These are phyloP conservation scores for Caranx ignobilis DNA, from an alignment of 2,113 vertebrate genomes.

Conservation along the genomic window DNA sequence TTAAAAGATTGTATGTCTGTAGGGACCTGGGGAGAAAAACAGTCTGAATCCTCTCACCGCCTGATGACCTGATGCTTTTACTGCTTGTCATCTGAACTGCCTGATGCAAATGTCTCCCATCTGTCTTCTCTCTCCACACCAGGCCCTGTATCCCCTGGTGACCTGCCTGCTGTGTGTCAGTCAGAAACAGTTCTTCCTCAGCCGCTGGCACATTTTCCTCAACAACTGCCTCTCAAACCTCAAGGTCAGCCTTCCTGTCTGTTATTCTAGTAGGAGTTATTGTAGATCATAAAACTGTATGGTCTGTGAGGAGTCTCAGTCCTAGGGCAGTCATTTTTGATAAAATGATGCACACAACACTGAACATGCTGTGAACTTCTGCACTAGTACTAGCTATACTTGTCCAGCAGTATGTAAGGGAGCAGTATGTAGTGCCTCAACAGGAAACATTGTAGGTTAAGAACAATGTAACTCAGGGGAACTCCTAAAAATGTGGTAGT, in stretches of 20 bases:
- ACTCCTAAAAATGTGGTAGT: background rate
- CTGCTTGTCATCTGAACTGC: background rate
- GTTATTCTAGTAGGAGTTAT: background rate
- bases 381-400: background rate
- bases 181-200: conserved; percentile 98
- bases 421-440: conserved; percentile 19
- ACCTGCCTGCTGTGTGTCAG: conserved; percentile 98
- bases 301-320: background rate
- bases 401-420: conserved; percentile 8
- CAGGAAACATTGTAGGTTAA: conserved; percentile 23
- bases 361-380: background rate
- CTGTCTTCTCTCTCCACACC: conserved; percentile 53
- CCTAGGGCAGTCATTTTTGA: conserved; percentile 6
- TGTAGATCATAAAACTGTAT: background rate
- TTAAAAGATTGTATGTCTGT: background rate
- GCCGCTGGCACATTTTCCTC: conserved; percentile 98
- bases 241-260: conserved; percentile 85
- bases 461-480: conserved; percentile 3
- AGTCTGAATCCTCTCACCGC: background rate
- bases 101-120: conserved; percentile 22
- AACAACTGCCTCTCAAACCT: conserved; percentile 99
- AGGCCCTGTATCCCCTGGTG: conserved; percentile 98
- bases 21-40: background rate
- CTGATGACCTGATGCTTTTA: background rate
- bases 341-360: conserved; percentile 8